Evolutionary conservation across 2,797 vertebrate genomes (phyloP), one percentile per base, ranked within the genome.

Genomic region (Acipenser transmontanus): DNA sequence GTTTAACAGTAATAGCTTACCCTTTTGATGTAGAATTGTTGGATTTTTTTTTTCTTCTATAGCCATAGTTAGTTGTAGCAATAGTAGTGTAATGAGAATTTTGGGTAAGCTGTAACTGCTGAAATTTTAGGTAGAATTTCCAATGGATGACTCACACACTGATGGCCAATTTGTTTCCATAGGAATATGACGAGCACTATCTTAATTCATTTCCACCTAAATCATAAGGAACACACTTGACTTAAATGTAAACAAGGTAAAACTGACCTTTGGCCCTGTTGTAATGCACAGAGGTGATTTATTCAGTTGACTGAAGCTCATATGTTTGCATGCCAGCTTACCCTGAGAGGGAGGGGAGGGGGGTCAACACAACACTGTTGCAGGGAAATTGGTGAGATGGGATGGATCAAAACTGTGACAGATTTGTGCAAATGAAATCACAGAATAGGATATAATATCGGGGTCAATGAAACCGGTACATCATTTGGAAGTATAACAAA

Each of bases 181-280:
- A 84, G 78, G 79, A 89, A 84, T 89, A 81, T 86, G 86, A 84
- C 83, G 84, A 91, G 89, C 89, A 91, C 89, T 91, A 91, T 86
- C 75, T 73, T 34, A 34, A 3, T 34, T 34, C 4, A 34, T 34
- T 34, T 34, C 34, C 34, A 34, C 34, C 34, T 71, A 73, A 57
- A 57, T 13, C 82, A 80, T 72, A 80, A 82, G 34, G 34, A 76
- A 74, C 61, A 64, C 83, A 81, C 77, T 78, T 78, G 82, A 76
- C 84, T 80, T 80, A 73, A 78, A 73, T 63, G 49, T 64, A 14
- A 57, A 57, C 72, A 74, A 76, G 72, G 77, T 60, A 73, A 71
- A 78, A 66, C 78, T 78, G 80, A 74, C 67, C 84, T 34, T 34
- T 34, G 34, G 34, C 34, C 2, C 34, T 69, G 73, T 73, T 69